A percentile compares a stretch with the other conserved stretches of the same genome.
These are phyloP conservation scores for Drosophila nannoptera DNA, from an alignment of 1,140 invertebrate genomes.

Conservation along the genomic window DNA sequence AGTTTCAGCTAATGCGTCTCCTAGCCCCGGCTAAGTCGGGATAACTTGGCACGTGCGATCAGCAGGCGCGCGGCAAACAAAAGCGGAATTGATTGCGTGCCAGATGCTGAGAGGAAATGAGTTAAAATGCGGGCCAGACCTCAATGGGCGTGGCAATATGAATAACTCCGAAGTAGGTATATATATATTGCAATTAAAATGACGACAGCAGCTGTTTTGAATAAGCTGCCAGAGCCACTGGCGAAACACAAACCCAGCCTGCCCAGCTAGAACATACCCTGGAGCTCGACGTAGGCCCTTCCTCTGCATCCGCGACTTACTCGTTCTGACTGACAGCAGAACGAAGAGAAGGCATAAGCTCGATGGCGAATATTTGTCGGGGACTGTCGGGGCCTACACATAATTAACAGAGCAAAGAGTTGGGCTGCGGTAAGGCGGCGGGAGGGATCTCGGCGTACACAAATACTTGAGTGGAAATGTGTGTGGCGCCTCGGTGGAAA, in stretches of 20 bases:
- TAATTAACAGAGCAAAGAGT: conserved; percentile 29
- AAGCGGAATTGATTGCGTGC: conserved; percentile 73
- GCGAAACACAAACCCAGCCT: conserved; percentile 21
- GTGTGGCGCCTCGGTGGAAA: conserved; percentile 3
- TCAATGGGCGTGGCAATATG: conserved; percentile 23
- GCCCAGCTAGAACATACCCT: background rate
- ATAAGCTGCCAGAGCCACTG: conserved; percentile 72
- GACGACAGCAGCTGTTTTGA: conserved; percentile 65
- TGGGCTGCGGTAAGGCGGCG: conserved; percentile 10
- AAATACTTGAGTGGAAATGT: conserved; percentile 23
- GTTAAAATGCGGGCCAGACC: conserved; percentile 21
- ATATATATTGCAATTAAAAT: conserved; percentile 70
- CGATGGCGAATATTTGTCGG: conserved; percentile 29
- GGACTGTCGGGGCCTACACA: conserved; percentile 27
- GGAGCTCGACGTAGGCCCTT: background rate
- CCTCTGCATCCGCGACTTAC: too few relatives aligned
- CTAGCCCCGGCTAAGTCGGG: background rate
- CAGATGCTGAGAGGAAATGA: conserved; percentile 57
- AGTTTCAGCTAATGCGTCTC: background rate
- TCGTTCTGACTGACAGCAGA: background rate
- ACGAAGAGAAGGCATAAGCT: conserved; percentile 12
- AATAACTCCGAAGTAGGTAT: conserved; percentile 22
- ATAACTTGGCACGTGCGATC: conserved; percentile 38
- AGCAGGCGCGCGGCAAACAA: conserved; percentile 35
- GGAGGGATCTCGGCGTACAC: conserved; percentile 11